Evolutionary conservation across 64 coral and sea anemone genomes (phyloP), one percentile per base, ranked within the genome.

Genomic region (Platygyra sinensis): DNA sequence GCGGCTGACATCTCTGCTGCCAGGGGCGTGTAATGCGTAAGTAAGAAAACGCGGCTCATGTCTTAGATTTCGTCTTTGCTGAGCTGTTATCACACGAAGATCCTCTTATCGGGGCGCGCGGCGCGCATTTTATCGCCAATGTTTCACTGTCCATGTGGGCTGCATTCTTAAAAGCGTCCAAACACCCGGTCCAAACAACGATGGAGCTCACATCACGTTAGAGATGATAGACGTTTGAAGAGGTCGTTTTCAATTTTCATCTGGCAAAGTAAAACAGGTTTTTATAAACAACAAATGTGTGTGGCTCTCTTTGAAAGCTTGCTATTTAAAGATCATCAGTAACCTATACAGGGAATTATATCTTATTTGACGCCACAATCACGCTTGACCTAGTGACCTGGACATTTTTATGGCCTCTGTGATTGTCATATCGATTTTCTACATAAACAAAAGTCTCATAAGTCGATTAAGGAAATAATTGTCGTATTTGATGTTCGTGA

Each of bases 41-140:
- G 18, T 27, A 85, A 13, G 20, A 28, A 85, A 49, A 71, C 81
- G 24, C 63, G 81, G 51, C 62, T 85, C 81, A 85, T 85, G 62
- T 85, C 63, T 72, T 51, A 29, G 62, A 72, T 72, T 85, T 85
- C 63, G 76, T 79, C 17, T 52, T 79, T 29, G 22, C 50, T 79
- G 78, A 80, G 30, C 57, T 80, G 81, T 85, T 85, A 85, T 85
- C 81, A 42, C 62, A 49, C 36, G 65, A 25, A 42, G 42, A 85
- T 85, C 81, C 62, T 30, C 81, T 85, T 85, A 85, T 85, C 81
- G 72, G 33, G 11, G 20, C 9, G 19, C 63, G 80, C 32, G 11
- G 20, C 9, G 19, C 63, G 80, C 32, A 25, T 85, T 24, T 69
- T 50, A 71, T 85, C 39, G 36, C 6, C 81, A 27, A 24, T 69